Percentiles rank a stretch among this genome's conserved stretches.
These are phyloP conservation scores for Aphrophora alni DNA, from an alignment of 2,888 invertebrate species.

Conservation along the genomic window DNA sequence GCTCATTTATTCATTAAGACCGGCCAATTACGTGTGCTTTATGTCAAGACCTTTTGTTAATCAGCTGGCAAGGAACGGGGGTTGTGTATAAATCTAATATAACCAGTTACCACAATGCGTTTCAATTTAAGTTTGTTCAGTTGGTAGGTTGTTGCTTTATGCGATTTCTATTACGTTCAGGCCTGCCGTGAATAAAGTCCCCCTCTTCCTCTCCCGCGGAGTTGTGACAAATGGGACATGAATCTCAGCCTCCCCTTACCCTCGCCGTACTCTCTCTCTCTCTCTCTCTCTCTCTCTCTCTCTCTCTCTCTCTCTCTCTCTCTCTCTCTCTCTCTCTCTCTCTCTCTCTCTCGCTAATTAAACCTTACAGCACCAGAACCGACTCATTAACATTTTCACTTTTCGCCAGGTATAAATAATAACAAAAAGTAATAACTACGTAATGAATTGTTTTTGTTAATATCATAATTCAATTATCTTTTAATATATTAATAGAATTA, in stretches of 20 bases:
- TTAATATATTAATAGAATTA: too few species aligned
- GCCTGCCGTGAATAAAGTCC: background rate
- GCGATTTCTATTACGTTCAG: slow-evolving; percentile 27
- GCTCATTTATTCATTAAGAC: slow-evolving; percentile 9
- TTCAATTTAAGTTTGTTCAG: slow-evolving; percentile 2
- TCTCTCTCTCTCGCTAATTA: background rate
- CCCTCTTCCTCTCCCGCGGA: background rate
- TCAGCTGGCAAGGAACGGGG: background rate
- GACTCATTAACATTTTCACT: slow-evolving; percentile 6
- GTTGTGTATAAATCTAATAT: slow-evolving; percentile 1
- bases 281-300: background rate
- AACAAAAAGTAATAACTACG: background rate
- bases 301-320: background rate
- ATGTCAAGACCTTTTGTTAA: slow-evolving; percentile 6
- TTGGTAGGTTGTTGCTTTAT: slow-evolving; percentile 15
- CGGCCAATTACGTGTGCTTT: slow-evolving; percentile 2
- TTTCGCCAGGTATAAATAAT: background rate
- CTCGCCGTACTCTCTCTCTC: slow-evolving; percentile 19
- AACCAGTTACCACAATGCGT: background rate
- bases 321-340: slow-evolving; percentile 21
- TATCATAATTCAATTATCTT: background rate
- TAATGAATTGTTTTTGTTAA: background rate
- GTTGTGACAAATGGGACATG: slow-evolving; percentile 6
- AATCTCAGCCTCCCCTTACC: background rate
- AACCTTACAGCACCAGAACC: background rate